Percentiles rank a stretch among this genome's conserved stretches.
These are phyloP conservation scores for Dendrolimus pini DNA, from an alignment of 2,888 invertebrate species.

Conservation along the genomic window DNA sequence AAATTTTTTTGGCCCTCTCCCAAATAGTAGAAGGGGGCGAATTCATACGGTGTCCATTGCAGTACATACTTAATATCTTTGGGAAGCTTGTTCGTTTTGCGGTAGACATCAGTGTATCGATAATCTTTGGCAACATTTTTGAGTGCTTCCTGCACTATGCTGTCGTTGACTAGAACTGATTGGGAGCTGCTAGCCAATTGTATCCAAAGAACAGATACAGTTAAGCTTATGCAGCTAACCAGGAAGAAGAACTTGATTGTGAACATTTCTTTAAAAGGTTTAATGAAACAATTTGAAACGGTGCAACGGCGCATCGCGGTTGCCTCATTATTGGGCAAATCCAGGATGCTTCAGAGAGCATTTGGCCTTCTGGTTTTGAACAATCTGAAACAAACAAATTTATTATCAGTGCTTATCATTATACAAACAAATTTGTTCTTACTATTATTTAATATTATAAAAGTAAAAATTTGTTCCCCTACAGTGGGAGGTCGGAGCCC, in stretches of 20 bases:
- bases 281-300: constrained; percentile 15
- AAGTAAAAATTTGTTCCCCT: too few species aligned
- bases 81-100: constrained; percentile 34
- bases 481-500: too few species aligned
- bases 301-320: constrained; percentile 25
- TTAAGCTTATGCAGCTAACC: constrained; percentile 33
- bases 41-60: constrained; percentile 44
- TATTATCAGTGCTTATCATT: too few species aligned
- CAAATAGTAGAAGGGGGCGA: constrained; percentile 42
- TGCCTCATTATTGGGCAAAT: constrained; percentile 31
- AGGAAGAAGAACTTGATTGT: constrained; percentile 35
- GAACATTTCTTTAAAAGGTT: constrained; percentile 28
- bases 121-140: constrained; percentile 42
- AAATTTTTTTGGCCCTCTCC: constrained; percentile 46
- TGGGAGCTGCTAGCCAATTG: constrained; percentile 25
- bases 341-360: constrained; percentile 10
- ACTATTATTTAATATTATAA: too few species aligned
- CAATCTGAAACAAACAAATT: neutral
- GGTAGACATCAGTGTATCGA: constrained; percentile 46
- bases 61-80: constrained; percentile 50
- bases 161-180: constrained; percentile 19
- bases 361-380: constrained; percentile 10
- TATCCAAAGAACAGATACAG: constrained; percentile 36
- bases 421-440: too few species aligned
- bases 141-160: constrained; percentile 39